Evolutionary conservation across 2,797 vertebrate species (phyloP).

Genomic region (Sebastiscus tertius): DNA sequence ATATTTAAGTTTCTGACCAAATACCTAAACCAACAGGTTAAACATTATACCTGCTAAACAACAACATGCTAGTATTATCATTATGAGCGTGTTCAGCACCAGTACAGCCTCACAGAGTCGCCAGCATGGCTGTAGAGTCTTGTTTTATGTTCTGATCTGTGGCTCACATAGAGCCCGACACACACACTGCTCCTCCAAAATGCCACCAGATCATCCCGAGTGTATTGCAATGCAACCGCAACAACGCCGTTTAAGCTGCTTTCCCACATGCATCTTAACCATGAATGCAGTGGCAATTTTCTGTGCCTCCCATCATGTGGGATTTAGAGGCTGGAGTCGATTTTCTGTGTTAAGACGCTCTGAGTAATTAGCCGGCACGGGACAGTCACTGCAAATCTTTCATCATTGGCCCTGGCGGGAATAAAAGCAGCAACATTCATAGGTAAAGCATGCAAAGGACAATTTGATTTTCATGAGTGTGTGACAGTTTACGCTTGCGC

Average conservation of each 20-base stretch:
- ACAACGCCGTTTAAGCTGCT: not conserved
- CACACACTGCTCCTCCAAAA: not conserved
- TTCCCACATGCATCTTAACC: constrained; percentile 16
- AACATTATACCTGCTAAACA: not conserved
- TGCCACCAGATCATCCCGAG: not conserved
- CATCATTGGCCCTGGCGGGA: not conserved
- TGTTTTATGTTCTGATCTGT: not conserved
- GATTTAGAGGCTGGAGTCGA: constrained; percentile 23
- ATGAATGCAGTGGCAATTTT: constrained; percentile 3
- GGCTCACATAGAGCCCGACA: not conserved
- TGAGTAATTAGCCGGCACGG: constrained; percentile 9
- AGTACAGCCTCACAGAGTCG: not conserved
- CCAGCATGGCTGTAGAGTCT: not conserved
- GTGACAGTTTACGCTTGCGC: not conserved
- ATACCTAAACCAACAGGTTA: not conserved
- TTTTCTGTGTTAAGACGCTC: constrained; percentile 15
- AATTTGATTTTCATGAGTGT: not conserved
- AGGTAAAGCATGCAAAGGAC: not conserved
- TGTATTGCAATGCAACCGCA: not conserved
- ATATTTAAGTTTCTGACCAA: not conserved
- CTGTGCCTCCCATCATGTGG: constrained; percentile 17
- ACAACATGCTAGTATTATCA: not conserved
- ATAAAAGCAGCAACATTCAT: not conserved
- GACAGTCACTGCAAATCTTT: not conserved
- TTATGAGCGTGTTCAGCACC: not conserved